These are phyloP conservation scores for Neoarius graeffei DNA, from an alignment of 2,113 vertebrate genomes.

Conservation along the genomic window DNA sequence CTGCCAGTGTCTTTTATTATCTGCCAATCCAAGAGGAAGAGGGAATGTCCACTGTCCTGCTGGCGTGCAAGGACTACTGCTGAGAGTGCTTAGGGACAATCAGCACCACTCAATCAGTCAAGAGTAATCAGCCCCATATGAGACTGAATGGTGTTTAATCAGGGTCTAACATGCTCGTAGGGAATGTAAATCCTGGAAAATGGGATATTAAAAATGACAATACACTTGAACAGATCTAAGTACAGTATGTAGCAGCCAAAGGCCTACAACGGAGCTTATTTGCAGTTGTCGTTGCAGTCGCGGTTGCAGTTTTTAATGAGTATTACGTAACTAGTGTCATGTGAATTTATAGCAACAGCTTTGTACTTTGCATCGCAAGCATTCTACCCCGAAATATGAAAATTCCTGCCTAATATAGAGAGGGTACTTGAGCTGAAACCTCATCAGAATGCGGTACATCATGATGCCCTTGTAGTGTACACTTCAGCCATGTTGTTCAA, in stretches of 20 bases:
- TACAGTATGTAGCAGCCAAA: neutral
- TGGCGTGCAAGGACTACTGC: neutral
- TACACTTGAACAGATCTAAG: neutral
- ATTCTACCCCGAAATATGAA: neutral
- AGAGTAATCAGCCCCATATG: constrained; percentile 33
- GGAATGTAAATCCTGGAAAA: constrained; percentile 9
- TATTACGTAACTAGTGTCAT: neutral
- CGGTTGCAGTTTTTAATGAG: neutral
- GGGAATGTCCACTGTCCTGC: neutral
- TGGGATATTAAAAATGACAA: constrained; percentile 18
- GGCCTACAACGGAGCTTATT: neutral
- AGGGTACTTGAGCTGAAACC: neutral
- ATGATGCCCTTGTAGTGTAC: constrained; percentile 5
- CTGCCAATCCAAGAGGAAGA: constrained; percentile 9
- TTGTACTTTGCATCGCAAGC: constrained; percentile 20
- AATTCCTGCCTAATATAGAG: neutral
- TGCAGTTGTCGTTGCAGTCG: neutral
- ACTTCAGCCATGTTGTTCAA: constrained; percentile 27
- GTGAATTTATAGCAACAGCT: neutral
- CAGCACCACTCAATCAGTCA: constrained; percentile 32
- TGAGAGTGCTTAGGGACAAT: constrained; percentile 14
- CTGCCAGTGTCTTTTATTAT: constrained; percentile 32
- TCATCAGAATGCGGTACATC: constrained; percentile 18
- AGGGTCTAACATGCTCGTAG: constrained; percentile 6
- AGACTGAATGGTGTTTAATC: constrained; percentile 32